Evolutionary conservation across 1,140 invertebrate species (phyloP).

Genomic region (Drosophila insularis): DNA sequence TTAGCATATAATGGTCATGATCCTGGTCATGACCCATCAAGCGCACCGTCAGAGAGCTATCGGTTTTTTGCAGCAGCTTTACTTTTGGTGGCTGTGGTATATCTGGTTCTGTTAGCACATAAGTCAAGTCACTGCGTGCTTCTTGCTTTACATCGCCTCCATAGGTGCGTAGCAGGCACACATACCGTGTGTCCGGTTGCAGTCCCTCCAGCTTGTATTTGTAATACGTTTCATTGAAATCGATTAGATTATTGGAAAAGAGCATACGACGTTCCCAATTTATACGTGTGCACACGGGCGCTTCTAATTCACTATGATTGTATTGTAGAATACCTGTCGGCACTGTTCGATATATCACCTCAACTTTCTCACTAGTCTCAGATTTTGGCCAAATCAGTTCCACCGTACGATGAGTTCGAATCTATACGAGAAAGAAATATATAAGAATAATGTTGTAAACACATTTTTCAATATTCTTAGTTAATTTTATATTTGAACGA

Average conservation of each 20-base stretch:
- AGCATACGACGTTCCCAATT: slow-evolving; percentile 64
- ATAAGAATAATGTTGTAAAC: slow-evolving; percentile 1
- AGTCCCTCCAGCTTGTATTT: slow-evolving; percentile 42
- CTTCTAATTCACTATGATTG: slow-evolving; percentile 63
- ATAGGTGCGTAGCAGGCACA: slow-evolving; percentile 65
- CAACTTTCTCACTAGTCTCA: slow-evolving; percentile 57
- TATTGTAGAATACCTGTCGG: slow-evolving; percentile 12
- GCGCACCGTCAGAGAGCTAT: slow-evolving; percentile 48
- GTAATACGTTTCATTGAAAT: slow-evolving; percentile 60
- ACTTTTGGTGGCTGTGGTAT: slow-evolving; percentile 58
- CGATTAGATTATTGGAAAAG: slow-evolving; percentile 56
- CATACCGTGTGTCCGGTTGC: slow-evolving; percentile 57
- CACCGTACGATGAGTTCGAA: slow-evolving; percentile 48
- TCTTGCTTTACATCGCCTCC: slow-evolving; percentile 48
- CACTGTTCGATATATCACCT: slow-evolving; percentile 58
- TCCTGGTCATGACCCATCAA: slow-evolving; percentile 23
- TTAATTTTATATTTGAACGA: no score
- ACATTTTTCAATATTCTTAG: no score
- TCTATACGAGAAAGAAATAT: slow-evolving; percentile 19
- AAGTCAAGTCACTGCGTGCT: slow-evolving; percentile 67
- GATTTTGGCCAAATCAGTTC: slow-evolving; percentile 56
- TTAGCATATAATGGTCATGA: slow-evolving; percentile 47
- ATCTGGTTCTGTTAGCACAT: slow-evolving; percentile 54
- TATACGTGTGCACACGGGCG: slow-evolving; percentile 62
- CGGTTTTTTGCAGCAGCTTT: slow-evolving; percentile 44